These are phyloP conservation scores for Arizona elegans DNA, from an alignment of 2,113 vertebrate species.

Conservation along the genomic window DNA sequence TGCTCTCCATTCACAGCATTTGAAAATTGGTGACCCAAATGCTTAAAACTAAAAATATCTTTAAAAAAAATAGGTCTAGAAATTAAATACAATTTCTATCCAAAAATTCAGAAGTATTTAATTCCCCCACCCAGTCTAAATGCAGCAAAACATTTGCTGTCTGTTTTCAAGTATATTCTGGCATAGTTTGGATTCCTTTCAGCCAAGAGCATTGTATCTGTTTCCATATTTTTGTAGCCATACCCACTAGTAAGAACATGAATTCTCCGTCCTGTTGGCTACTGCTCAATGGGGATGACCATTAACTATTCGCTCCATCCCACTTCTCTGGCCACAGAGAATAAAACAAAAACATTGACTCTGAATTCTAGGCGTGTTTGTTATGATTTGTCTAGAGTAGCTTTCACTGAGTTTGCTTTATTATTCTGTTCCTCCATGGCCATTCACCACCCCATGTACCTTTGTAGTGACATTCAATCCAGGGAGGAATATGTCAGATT, in stretches of 20 bases:
- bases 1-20: background rate
- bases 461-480: background rate
- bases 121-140: background rate
- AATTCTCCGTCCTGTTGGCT: background rate
- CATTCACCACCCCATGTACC: background rate
- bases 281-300: background rate
- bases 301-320: background rate
- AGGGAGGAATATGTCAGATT: background rate
- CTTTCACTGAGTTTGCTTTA: background rate
- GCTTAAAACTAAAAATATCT: background rate
- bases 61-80: background rate
- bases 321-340: background rate
- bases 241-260: background rate
- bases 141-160: background rate
- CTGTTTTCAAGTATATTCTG: background rate
- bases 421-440: background rate
- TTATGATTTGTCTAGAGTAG: background rate
- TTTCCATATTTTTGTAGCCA: background rate
- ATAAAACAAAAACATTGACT: background rate
- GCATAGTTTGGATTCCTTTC: background rate
- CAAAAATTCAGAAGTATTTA: background rate
- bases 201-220: background rate
- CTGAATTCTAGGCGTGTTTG: background rate
- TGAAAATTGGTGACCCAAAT: background rate
- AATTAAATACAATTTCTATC: background rate